phyloP scores from a whole-genome alignment of 2,797 vertebrate species.

The Urocyon cinereoargenteus region DNA sequence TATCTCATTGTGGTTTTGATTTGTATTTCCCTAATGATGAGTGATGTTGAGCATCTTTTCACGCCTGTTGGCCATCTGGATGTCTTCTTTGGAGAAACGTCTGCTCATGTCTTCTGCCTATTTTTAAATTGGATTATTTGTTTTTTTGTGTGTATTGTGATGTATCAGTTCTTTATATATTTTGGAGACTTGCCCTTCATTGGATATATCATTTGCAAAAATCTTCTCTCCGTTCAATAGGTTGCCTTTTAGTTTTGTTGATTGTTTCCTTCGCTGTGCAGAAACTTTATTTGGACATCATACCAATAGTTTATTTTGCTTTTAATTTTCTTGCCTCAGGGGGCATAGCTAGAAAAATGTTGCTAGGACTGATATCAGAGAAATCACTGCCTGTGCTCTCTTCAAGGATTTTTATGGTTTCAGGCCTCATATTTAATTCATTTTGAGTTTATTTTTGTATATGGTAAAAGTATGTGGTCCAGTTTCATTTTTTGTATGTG shows the following conservation, averaged over 20 bases:
- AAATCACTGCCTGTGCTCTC: neutral
- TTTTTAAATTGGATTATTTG: neutral
- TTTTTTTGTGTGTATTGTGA: neutral
- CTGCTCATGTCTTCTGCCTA: neutral
- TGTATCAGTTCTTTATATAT: neutral
- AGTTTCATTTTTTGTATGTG: neutral
- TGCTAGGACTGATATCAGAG: neutral
- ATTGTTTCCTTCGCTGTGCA: neutral
- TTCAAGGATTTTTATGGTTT: neutral
- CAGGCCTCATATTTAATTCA: neutral
- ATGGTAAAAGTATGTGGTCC: neutral
- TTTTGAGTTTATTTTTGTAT: neutral
- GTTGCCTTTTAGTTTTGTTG: neutral
- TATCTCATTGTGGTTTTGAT: neutral
- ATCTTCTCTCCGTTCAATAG: neutral
- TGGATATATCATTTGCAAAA: neutral
- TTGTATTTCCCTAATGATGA: neutral
- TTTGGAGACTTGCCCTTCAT: neutral
- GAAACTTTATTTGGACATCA: neutral
- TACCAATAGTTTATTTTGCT: neutral
- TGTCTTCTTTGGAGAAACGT: neutral
- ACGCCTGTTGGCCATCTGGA: neutral
- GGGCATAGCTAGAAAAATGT: neutral
- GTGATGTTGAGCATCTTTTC: neutral
- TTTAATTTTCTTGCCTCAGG: neutral